These are phyloP conservation scores for Clupea harengus DNA, from an alignment of 2,113 vertebrate species.

Conservation along the genomic window DNA sequence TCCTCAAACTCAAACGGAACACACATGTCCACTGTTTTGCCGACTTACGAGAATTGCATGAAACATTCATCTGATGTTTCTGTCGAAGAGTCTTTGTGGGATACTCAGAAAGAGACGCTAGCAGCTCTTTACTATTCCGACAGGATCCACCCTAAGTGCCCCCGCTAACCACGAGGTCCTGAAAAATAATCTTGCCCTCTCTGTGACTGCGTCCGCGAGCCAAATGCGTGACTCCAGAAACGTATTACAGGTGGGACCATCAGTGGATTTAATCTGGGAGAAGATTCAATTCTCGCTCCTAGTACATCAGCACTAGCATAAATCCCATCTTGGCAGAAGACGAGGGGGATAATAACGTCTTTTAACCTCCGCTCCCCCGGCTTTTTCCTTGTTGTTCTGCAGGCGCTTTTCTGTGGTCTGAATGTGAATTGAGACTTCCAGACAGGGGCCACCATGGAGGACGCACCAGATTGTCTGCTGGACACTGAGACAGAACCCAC, in stretches of 20 bases:
- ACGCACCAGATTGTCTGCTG: background rate
- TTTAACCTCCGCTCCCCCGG: slow-evolving; percentile 21
- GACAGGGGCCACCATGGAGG: background rate
- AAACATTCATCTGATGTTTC: background rate
- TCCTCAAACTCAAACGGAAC: background rate
- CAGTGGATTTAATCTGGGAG: slow-evolving; percentile 28
- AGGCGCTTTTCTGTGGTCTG: slow-evolving; percentile 19
- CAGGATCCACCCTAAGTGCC: background rate
- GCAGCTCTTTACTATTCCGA: background rate
- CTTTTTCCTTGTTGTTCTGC: background rate
- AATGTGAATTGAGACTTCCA: slow-evolving; percentile 22
- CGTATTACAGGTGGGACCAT: slow-evolving; percentile 28
- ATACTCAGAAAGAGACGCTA: background rate
- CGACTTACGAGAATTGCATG: background rate
- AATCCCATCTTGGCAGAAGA: slow-evolving; percentile 31
- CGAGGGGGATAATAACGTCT: slow-evolving; percentile 16
- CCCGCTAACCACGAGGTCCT: background rate
- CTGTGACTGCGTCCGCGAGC: slow-evolving; percentile 3
- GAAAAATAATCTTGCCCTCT: slow-evolving; percentile 26
- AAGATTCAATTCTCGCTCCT: slow-evolving; percentile 35
- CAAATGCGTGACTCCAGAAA: slow-evolving; percentile 21
- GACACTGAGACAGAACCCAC: slow-evolving; percentile 9
- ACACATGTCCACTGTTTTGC: background rate
- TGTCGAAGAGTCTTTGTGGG: background rate
- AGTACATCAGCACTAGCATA: slow-evolving; percentile 34